phyloP scores from a whole-genome alignment of 2,797 vertebrate species.

The Poecilia gillii region DNA sequence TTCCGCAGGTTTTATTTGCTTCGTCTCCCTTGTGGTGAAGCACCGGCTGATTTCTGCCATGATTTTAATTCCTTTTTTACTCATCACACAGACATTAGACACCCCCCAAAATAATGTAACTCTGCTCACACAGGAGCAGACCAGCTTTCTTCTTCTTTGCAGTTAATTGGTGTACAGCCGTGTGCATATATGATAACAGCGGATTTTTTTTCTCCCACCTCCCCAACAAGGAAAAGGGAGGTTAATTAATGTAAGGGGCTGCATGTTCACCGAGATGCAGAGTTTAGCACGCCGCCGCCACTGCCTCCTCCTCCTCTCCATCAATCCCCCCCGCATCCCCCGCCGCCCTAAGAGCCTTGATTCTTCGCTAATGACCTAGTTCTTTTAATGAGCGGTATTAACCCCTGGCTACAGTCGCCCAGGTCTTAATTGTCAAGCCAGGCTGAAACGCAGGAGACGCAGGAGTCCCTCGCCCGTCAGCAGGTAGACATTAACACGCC shows the following conservation, averaged over 20 bases:
- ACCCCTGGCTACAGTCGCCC: conserved; percentile 99
- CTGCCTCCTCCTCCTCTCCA: conserved; percentile 71
- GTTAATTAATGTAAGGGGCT: conserved; percentile 99
- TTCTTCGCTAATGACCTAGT: conserved; percentile 99
- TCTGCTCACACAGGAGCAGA: conserved; percentile 88
- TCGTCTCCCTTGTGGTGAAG: conserved; percentile 92
- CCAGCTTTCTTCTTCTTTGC: conserved; percentile 84
- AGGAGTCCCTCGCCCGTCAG: conserved; percentile 66
- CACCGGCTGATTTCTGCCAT: conserved; percentile 92
- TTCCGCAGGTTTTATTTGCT: conserved; percentile 96
- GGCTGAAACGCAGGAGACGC: conserved; percentile 90
- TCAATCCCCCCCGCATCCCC: conserved; percentile 74
- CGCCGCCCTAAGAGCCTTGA: conserved; percentile 98
- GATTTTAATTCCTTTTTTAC: conserved; percentile 98
- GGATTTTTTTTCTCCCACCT: conserved; percentile 54
- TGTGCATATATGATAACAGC: conserved; percentile 91
- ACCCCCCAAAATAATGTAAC: conserved; percentile 92
- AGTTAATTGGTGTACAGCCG: conserved; percentile 98
- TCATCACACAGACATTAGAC: conserved; percentile 98
- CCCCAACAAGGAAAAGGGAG: conserved; percentile 94
- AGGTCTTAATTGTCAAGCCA: conserved; percentile 99
- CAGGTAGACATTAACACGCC: conserved; percentile 89
- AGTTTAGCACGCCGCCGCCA: conserved; percentile 89
- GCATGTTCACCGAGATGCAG: conserved; percentile 92
- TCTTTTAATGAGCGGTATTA: conserved; percentile 99